Evolutionary conservation across 1,140 invertebrate species (phyloP).

Genomic region (Radopholus similis): DNA sequence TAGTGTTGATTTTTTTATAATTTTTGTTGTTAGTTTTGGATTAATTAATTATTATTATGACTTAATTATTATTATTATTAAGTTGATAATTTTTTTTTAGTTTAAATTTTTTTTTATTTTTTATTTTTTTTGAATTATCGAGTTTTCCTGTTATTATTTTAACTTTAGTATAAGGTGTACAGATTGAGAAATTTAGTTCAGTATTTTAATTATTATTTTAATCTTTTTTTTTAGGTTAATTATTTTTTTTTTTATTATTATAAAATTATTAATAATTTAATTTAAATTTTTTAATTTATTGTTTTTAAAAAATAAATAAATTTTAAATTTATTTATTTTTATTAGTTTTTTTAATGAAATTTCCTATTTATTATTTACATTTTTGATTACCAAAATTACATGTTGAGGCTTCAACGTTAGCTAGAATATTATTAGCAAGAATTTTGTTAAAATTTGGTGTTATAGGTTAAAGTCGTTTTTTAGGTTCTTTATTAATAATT

Average conservation of each 20-base stretch:
- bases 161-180: constrained; percentile 13
- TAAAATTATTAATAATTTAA: no score
- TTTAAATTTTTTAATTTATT: constrained; percentile 7
- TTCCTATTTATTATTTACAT: constrained; percentile 61
- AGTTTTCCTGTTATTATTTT: constrained; percentile 25
- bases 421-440: constrained; percentile 21
- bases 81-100: constrained; percentile 60
- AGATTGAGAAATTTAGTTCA: constrained; percentile 24
- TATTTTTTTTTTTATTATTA: neutral
- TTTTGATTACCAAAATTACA: constrained; percentile 40
- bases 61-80: constrained; percentile 20
- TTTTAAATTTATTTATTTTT: constrained; percentile 59
- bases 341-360: neutral
- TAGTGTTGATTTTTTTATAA: no score
- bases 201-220: constrained; percentile 29
- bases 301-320: constrained; percentile 6
- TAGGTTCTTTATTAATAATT: no score
- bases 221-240: constrained; percentile 19
- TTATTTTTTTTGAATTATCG: constrained; percentile 29
- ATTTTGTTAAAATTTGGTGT: constrained; percentile 25
- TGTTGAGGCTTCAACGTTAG: constrained; percentile 23
- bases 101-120: constrained; percentile 47
- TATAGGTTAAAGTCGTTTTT: constrained; percentile 21
- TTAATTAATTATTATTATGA: constrained; percentile 24
- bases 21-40: constrained; percentile 24